A percentile compares a stretch with the other conserved stretches of the same genome.
Conservation (phyloP, 2,797 vertebrate genomes). For the Rhinatrema bivittatum region DNA sequence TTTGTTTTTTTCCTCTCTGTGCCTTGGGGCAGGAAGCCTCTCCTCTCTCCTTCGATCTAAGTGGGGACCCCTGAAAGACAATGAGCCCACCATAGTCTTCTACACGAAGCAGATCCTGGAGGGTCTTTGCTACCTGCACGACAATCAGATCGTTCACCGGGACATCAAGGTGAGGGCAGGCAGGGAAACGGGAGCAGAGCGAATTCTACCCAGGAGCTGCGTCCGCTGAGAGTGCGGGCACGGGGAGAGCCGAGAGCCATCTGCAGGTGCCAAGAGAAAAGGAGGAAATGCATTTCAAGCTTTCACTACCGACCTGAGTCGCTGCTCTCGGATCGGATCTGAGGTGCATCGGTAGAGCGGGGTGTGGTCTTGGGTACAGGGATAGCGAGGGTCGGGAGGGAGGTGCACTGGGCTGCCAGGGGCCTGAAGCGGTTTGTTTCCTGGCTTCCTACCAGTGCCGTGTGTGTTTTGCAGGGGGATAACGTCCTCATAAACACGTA, state of each 20-base stretch:
- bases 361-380: neutral
- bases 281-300: accelerated
- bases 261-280: neutral
- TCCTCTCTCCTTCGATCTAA: constrained; percentile 83
- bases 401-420: too few relatives aligned
- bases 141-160: constrained; percentile 84
- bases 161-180: constrained; percentile 75
- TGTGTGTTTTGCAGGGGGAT: constrained; percentile 67
- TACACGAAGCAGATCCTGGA: constrained; percentile 88
- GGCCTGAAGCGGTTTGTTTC: neutral
- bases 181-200: too few relatives aligned
- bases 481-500: constrained; percentile 90
- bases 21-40: constrained; percentile 82
- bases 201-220: neutral
- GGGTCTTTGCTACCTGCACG: constrained; percentile 81
- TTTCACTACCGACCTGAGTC: neutral
- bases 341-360: too few relatives aligned
- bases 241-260: too few relatives aligned
- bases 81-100: constrained; percentile 80
- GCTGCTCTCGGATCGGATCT: too few relatives aligned
- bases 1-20: too few relatives aligned
- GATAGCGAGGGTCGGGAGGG: neutral
- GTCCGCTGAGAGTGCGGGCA: neutral
- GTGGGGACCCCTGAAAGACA: constrained; percentile 89
- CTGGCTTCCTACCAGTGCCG: neutral